Base-by-base conservation (phyloP, 2,113 vertebrate genomes). In the Ceyx melanurus region DNA sequence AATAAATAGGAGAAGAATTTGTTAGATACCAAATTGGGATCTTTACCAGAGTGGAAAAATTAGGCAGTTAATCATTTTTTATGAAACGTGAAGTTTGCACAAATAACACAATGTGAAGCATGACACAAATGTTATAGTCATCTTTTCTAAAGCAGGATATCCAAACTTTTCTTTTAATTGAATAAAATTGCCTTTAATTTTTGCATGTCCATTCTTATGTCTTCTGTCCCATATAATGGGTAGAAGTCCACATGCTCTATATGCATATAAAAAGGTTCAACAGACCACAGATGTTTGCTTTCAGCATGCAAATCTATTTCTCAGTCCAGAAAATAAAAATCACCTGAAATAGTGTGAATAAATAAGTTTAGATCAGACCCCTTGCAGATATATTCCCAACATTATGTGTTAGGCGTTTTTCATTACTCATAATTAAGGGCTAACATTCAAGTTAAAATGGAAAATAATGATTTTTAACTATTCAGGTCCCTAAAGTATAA, bases 391-490 rank as follows among this genome's bases (percentile, higher is more conserved):
- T 22, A 62, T 35, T 94, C 62, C 82, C 45, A 70, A 68, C 20
- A 28, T 94, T 71, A 75, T 25, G 40, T 40, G 48, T 87, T 85
- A 94, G 84, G 60, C 9, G 66, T 76, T 93, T 88, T 88, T 51
- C 43, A 71, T 72, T 15, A 68, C 12, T 78, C 11, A 16, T 29
- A 56, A 9, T 57, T 78, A 74, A 66, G 20, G 8, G 25, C 7
- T 82, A 88, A 73, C 40, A 93, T 88, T 95, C 74, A 89, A 90
- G 51, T 60, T 82, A 90, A 92, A 95, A 93, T 92, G 33, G 83
- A 96, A 96, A 96, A 91, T 3, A 91, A 90, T 6, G 9, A 60
- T 80, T 93, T 94, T 80, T 95, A 95, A 92, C 66, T 95, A 72
- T 77, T 77, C 48, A 89, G 57, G 75, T 93, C 77, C 71, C 77